phyloP scores from a whole-genome alignment of 2,797 vertebrate genomes.

The Xiphophorus birchmanni region DNA sequence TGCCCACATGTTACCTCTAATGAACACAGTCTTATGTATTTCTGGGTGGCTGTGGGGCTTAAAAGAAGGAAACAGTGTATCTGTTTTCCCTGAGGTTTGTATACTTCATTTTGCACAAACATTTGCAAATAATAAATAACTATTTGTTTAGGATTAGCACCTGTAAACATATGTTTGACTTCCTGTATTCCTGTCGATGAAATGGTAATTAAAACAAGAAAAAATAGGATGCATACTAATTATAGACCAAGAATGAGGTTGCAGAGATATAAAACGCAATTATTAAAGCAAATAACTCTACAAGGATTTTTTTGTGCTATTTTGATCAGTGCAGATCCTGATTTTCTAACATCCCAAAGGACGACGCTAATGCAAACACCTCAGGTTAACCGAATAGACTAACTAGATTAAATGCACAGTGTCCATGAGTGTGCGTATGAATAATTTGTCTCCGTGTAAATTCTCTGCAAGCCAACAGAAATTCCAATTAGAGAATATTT shows the following conservation, averaged over 20 bases:
- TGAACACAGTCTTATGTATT: slow-evolving; percentile 42
- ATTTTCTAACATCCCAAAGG: slow-evolving; percentile 32
- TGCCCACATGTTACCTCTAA: slow-evolving; percentile 53
- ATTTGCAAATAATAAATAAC: slow-evolving; percentile 63
- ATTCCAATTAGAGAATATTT: slow-evolving; percentile 53
- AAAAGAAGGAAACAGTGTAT: slow-evolving; percentile 23
- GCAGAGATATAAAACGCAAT: slow-evolving; percentile 22
- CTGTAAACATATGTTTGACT: slow-evolving; percentile 53
- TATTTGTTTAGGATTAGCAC: slow-evolving; percentile 67
- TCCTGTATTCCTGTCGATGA: slow-evolving; percentile 58
- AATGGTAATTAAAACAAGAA: slow-evolving; percentile 38
- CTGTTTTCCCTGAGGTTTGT: slow-evolving; percentile 53
- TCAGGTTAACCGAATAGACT: slow-evolving; percentile 33
- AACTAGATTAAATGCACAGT: slow-evolving; percentile 42
- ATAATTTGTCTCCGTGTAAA: slow-evolving; percentile 44
- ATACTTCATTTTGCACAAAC: slow-evolving; percentile 59
- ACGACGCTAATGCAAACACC: slow-evolving; percentile 28
- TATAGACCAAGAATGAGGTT: slow-evolving; percentile 26
- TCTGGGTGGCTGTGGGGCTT: slow-evolving; percentile 20
- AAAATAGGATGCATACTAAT: slow-evolving; percentile 36
- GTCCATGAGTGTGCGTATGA: slow-evolving; percentile 16
- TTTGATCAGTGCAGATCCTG: slow-evolving; percentile 49
- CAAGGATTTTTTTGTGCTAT: slow-evolving; percentile 43
- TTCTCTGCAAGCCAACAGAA: slow-evolving; percentile 48
- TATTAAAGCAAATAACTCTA: not conserved